These are phyloP conservation scores for Palaemon carinicauda DNA, from an alignment of 1,140 invertebrate genomes.

Conservation along the genomic window DNA sequence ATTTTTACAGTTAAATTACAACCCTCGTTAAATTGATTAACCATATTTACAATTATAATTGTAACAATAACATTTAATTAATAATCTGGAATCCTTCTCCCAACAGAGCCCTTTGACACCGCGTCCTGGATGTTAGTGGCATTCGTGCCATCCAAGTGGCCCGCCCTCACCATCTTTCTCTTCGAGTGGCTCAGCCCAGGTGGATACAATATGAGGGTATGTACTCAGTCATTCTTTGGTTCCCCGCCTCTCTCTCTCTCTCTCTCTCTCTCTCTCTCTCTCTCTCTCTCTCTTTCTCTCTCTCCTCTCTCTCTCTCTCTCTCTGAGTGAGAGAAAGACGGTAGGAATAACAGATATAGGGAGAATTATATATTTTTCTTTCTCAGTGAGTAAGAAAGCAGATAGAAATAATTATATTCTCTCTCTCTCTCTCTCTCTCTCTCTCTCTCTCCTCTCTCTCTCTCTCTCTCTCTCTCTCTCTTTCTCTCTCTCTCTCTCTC, in stretches of 20 bases:
- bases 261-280: not conserved
- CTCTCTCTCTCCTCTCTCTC: not conserved
- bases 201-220: conserved; percentile 45
- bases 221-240: not conserved
- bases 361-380: no score
- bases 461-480: not conserved
- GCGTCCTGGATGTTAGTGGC: conserved; percentile 45
- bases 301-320: not conserved
- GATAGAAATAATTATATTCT: no score
- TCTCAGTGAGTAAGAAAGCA: no score
- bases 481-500: not conserved
- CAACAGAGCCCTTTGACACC: conserved; percentile 41
- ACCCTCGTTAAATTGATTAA: not conserved
- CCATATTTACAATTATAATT: not conserved
- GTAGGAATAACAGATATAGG: no score
- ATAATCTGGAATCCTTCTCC: no score
- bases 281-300: not conserved
- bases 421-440: not conserved
- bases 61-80: no score
- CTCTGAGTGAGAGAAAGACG: no score
- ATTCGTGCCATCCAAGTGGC: conserved; percentile 35
- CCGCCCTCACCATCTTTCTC: conserved; percentile 43
- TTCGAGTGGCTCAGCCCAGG: conserved; percentile 47
- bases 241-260: not conserved
- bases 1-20: no score